These are phyloP conservation scores for Phaethornis superciliosus DNA, from an alignment of 2,113 vertebrate genomes.

Conservation along the genomic window DNA sequence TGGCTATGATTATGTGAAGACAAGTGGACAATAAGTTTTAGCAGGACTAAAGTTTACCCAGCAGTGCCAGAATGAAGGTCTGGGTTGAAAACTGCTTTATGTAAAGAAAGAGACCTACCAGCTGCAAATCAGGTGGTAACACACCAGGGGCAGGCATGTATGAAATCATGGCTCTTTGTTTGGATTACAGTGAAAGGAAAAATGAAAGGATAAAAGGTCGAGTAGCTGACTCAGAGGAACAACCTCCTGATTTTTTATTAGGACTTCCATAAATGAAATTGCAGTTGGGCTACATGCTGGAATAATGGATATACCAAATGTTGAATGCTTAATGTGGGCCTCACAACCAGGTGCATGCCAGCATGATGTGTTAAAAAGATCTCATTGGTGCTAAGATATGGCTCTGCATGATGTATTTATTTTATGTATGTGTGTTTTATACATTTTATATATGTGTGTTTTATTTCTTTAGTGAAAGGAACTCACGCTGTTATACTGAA, in stretches of 20 bases:
- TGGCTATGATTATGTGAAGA: neutral
- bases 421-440: neutral
- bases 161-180: constrained; percentile 31
- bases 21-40: neutral
- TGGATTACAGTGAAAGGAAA: neutral
- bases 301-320: neutral
- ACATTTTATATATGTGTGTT: neutral
- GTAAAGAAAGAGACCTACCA: neutral
- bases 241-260: neutral
- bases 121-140: constrained; percentile 52
- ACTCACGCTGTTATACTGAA: neutral
- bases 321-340: fast-evolving
- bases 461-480: neutral
- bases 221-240: neutral
- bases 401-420: neutral
- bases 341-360: neutral
- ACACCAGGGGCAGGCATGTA: neutral
- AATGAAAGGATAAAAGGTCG: neutral
- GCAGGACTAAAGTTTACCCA: neutral
- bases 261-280: neutral
- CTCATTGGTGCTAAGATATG: neutral
- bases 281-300: neutral
- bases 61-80: neutral
- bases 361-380: neutral
- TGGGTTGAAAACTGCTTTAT: neutral